A percentile compares a stretch with the other conserved stretches of the same genome.
Conservation (phyloP, 2,113 vertebrate species). For the Ptyas mucosa region DNA sequence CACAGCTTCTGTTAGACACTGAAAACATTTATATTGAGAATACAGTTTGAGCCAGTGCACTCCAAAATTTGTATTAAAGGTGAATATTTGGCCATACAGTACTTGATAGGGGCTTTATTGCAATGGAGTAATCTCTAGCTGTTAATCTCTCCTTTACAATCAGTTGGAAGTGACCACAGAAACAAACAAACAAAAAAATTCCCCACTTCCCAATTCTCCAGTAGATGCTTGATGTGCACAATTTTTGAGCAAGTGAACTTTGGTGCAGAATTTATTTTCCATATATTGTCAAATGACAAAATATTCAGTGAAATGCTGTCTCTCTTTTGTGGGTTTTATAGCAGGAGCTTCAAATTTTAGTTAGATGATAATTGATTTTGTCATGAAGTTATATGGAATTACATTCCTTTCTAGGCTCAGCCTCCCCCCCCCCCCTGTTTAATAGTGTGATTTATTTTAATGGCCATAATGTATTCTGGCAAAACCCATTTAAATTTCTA, state of each 20-base stretch:
- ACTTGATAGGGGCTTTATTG: background rate
- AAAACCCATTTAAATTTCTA: constrained; percentile 71
- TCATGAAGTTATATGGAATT: constrained; percentile 64
- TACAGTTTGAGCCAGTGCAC: background rate
- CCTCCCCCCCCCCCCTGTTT: constrained; percentile 39
- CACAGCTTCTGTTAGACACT: background rate
- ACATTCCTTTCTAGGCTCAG: constrained; percentile 59
- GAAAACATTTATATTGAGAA: background rate
- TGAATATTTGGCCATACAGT: background rate
- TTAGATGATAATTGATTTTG: constrained; percentile 67
- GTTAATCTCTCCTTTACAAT: background rate
- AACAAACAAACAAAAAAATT: background rate
- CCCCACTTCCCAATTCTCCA: background rate
- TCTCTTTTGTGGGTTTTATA: background rate
- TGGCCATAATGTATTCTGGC: constrained; percentile 61
- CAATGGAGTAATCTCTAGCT: background rate
- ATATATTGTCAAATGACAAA: constrained; percentile 37
- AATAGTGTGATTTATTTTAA: constrained; percentile 74
- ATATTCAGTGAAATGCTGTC: constrained; percentile 36
- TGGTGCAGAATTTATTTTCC: constrained; percentile 40
- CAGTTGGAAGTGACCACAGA: background rate
- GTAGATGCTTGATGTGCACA: background rate
- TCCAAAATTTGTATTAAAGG: background rate
- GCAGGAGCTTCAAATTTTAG: constrained; percentile 41
- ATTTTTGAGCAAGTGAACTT: constrained; percentile 21